These are phyloP conservation scores for Thyatira batis DNA, from an alignment of 2,888 invertebrate species.

Conservation along the genomic window DNA sequence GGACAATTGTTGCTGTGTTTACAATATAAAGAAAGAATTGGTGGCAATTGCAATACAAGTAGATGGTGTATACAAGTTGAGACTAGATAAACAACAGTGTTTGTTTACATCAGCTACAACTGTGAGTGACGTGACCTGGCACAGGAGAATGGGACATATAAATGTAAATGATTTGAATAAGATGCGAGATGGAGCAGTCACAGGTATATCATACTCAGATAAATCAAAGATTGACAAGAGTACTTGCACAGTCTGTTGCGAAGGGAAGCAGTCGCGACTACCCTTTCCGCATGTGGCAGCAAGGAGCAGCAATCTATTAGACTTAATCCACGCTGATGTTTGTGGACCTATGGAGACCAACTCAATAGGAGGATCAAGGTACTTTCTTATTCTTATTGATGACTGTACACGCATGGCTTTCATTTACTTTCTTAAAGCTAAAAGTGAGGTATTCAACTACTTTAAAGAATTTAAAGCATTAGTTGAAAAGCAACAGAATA, in stretches of 20 bases:
- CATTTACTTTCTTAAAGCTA: slow-evolving; percentile 5
- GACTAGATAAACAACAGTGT: too few relatives aligned
- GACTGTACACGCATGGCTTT: slow-evolving; percentile 12
- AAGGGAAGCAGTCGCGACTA: slow-evolving; percentile 33
- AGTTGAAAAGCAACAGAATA: background rate
- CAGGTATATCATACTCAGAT: slow-evolving; percentile 12
- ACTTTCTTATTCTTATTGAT: slow-evolving; percentile 7
- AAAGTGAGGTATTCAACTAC: too few relatives aligned
- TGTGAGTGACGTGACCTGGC: too few relatives aligned
- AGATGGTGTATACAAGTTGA: too few relatives aligned
- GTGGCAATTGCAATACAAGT: too few relatives aligned
- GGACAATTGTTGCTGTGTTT: too few relatives aligned
- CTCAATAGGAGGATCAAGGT: slow-evolving; percentile 8
- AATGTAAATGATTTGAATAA: slow-evolving; percentile 13
- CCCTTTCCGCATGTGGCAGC: slow-evolving; percentile 25
- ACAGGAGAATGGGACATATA: slow-evolving; percentile 14
- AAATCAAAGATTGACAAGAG: slow-evolving; percentile 8
- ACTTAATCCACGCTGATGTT: slow-evolving; percentile 10
- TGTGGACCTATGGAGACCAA: slow-evolving; percentile 13
- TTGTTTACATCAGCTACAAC: too few relatives aligned
- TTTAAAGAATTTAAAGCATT: too few relatives aligned
- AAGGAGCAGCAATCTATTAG: slow-evolving; percentile 18
- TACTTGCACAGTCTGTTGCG: slow-evolving; percentile 19
- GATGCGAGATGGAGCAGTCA: slow-evolving; percentile 16
- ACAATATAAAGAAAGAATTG: too few relatives aligned